Evolutionary conservation across 1,140 invertebrate genomes (phyloP).

Genomic region (Drosophila melanica): DNA sequence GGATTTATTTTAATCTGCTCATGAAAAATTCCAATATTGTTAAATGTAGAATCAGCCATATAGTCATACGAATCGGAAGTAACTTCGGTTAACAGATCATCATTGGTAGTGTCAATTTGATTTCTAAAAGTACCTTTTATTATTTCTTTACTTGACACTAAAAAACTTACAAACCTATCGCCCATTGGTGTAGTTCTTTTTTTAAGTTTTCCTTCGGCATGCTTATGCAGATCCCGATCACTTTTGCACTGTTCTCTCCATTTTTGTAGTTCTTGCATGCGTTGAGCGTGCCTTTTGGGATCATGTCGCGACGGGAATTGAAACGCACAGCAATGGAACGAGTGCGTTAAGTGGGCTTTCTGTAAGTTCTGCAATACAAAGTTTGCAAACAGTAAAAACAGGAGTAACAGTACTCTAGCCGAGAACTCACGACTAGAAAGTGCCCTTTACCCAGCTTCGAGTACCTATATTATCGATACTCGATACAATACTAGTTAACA

Average conservation of each 20-base stretch:
- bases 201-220: constrained; percentile 1
- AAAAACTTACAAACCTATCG: neutral
- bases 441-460: too few species aligned
- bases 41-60: constrained; percentile 63
- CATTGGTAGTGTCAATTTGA: neutral
- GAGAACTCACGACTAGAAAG: too few species aligned
- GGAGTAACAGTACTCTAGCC: neutral
- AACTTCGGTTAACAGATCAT: constrained; percentile 1
- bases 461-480: too few species aligned
- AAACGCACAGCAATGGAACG: constrained; percentile 96
- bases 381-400: constrained; percentile 2
- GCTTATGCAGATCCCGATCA: neutral
- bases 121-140: neutral
- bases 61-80: constrained; percentile 52
- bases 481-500: too few species aligned
- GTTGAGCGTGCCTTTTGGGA: constrained; percentile 87
- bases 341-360: constrained; percentile 89
- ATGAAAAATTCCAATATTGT: constrained; percentile 70
- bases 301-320: constrained; percentile 91
- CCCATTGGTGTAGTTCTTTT: neutral
- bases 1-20: constrained; percentile 74
- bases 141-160: neutral
- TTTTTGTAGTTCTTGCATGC: constrained; percentile 85
- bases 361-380: constrained; percentile 83
- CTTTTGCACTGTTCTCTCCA: constrained; percentile 73